Conservation (phyloP, 2,888 invertebrate genomes). For the Anorthoa munda region DNA sequence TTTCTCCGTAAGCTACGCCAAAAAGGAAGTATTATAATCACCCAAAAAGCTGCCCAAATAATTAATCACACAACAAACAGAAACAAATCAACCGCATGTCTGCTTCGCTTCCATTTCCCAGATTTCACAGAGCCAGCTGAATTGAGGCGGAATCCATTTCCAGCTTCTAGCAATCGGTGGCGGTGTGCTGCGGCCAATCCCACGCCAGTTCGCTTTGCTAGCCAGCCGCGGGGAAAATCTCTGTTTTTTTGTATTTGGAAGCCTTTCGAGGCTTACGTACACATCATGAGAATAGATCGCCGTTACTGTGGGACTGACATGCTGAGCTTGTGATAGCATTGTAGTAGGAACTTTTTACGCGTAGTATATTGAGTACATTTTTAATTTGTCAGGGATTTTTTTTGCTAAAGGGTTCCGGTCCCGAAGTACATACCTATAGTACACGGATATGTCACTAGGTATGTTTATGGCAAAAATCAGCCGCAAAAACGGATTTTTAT, state of each 20-base stretch:
- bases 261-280: conserved; percentile 8
- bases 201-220: conserved; percentile 59
- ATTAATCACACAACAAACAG: conserved; percentile 26
- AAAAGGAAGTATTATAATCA: not conserved
- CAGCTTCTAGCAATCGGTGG: conserved; percentile 69
- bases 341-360: not conserved
- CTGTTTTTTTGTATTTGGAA: conserved; percentile 38
- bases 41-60: not conserved
- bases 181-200: conserved; percentile 69
- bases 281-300: conserved; percentile 22
- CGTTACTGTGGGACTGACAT: not conserved
- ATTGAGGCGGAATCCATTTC: conserved; percentile 67
- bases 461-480: not conserved
- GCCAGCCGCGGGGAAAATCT: conserved; percentile 36
- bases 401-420: not conserved
- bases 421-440: too few relatives aligned
- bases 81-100: conserved; percentile 44
- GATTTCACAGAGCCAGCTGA: conserved; percentile 48
- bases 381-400: not conserved
- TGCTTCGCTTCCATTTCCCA: conserved; percentile 55
- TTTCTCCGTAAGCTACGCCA: too few relatives aligned
- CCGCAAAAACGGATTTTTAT: not conserved
- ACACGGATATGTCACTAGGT: too few relatives aligned
- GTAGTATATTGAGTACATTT: not conserved
- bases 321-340: not conserved